These are phyloP conservation scores for Pomatorhinus ruficollis DNA, from an alignment of 2,113 vertebrate genomes.

Conservation along the genomic window DNA sequence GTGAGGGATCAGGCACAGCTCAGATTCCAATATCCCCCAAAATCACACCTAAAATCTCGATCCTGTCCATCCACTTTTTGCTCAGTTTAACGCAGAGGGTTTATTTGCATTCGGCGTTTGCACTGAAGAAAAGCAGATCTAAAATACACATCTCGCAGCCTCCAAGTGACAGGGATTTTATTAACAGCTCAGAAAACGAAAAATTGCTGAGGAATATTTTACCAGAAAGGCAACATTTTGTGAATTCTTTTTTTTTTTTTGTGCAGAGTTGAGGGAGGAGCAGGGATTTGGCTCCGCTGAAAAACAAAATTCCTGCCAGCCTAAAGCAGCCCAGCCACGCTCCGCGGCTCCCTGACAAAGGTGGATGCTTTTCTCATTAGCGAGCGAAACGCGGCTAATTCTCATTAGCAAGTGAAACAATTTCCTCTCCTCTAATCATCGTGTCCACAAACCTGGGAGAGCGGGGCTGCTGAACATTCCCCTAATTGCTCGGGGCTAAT, in stretches of 20 bases:
- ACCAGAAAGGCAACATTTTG: neutral
- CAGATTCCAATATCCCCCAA: neutral
- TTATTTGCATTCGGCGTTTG: neutral
- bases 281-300: neutral
- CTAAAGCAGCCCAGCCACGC: neutral
- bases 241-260: neutral
- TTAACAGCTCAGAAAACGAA: neutral
- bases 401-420: neutral
- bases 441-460: neutral
- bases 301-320: neutral
- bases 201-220: neutral
- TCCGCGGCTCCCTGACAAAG: neutral
- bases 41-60: neutral
- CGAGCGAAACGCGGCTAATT: neutral
- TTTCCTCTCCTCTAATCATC: neutral
- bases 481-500: constrained; percentile 2
- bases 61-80: too few relatives aligned
- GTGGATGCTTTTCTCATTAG: neutral
- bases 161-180: fast-evolving
- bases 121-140: neutral
- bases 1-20: neutral
- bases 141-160: neutral
- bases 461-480: neutral
- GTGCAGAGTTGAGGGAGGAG: neutral
- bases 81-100: neutral